Conservation (phyloP, 2,113 vertebrate genomes). For the Cebus imitator region DNA sequence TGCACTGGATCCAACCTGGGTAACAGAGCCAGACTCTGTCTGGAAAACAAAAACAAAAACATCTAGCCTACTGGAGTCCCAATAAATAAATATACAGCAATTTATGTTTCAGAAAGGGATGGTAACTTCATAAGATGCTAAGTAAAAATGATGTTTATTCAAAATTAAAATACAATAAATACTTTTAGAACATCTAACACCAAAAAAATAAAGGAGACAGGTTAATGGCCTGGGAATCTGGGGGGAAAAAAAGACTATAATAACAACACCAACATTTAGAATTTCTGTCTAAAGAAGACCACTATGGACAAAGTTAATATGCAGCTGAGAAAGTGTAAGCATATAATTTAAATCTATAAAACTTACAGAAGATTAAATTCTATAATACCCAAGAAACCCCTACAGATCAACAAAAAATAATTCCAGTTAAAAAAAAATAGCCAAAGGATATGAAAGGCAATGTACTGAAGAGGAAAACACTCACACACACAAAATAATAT, state of each 20-base stretch:
- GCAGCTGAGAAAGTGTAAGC: background rate
- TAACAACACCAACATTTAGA: background rate
- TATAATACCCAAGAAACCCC: background rate
- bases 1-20: no score
- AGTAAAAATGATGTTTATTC: conserved; percentile 3
- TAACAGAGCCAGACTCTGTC: no score
- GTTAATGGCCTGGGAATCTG: background rate
- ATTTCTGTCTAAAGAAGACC: background rate
- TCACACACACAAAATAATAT: background rate
- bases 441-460: background rate
- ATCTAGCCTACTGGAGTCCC: background rate
- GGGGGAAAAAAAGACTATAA: background rate
- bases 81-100: conserved; percentile 15
- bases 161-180: conserved; percentile 3
- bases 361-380: background rate
- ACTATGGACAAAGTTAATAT: background rate
- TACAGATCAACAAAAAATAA: background rate
- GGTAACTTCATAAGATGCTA: background rate
- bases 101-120: conserved; percentile 12
- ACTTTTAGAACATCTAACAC: conserved; percentile 3
- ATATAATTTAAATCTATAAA: background rate
- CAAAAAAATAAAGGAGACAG: background rate
- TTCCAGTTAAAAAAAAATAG: background rate
- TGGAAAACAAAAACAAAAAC: background rate
- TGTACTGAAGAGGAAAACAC: background rate